Conservation (phyloP, 2,888 invertebrate genomes). For the Hypolimnas misippus region DNA sequence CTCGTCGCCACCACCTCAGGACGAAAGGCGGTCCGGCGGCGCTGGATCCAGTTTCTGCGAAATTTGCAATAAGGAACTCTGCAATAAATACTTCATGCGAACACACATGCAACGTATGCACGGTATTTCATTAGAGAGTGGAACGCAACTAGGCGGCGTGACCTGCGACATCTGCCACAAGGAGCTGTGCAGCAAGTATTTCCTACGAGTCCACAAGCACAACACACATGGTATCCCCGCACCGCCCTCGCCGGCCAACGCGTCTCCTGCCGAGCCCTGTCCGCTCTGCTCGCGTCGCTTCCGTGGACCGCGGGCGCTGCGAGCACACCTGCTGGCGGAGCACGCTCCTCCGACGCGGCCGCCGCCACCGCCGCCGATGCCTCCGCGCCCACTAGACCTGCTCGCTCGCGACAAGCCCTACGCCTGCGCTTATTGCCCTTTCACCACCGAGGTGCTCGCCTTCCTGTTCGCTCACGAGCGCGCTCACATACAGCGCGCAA, state of each 20-base stretch:
- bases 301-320: constrained; percentile 93
- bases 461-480: constrained; percentile 96
- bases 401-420: constrained; percentile 88
- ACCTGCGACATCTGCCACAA: constrained; percentile 99
- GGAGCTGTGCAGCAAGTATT: constrained; percentile 99
- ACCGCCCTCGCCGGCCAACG: constrained; percentile 86
- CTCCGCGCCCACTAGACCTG: constrained; percentile 84
- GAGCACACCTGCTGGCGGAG: constrained; percentile 93
- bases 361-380: constrained; percentile 67
- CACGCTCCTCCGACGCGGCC: constrained; percentile 87
- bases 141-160: constrained; percentile 95
- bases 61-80: constrained; percentile 98
- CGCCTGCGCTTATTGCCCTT: constrained; percentile 95
- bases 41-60: constrained; percentile 95
- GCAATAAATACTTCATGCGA: constrained; percentile 99
- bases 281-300: constrained; percentile 94
- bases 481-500: constrained; percentile 85
- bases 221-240: constrained; percentile 98
- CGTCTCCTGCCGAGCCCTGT: constrained; percentile 84
- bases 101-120: constrained; percentile 99
- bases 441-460: constrained; percentile 94
- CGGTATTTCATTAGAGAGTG: constrained; percentile 96
- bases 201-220: constrained; percentile 98
- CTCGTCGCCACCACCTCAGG: constrained; percentile 69
- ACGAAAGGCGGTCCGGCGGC: constrained; percentile 78